Base-by-base conservation (phyloP, 2,888 invertebrate species). In the Pseudoips prasinana region DNA sequence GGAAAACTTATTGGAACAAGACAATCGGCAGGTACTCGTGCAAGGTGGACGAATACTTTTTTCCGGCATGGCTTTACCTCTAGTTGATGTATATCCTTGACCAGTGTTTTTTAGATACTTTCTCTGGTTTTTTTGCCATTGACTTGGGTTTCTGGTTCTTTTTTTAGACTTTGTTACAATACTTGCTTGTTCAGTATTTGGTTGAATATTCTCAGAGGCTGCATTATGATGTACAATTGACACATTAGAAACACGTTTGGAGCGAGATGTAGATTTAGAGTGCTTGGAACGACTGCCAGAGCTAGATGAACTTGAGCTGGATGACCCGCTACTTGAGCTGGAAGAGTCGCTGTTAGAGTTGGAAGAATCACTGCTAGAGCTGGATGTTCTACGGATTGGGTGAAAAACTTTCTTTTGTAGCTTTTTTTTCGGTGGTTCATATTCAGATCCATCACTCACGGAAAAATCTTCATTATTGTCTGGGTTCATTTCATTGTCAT, bases 41-140 rank as follows among this genome's bases (percentile, higher is more conserved):
- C 44, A 37, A 32, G 39, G 33, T 31, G 44, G 36, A 34, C 37
- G 37, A 32, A 39, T 45, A 25, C 17, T 35, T 38, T 38, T 36
- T 22, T 25, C 37, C 25, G 30, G 19, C 28, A 37, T 29, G 19
- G 22, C 11, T 42, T 42, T 38, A 28, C 34, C 34, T 42, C 25
- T 38, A 30, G 19, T 17, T 23, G 32, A 32, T 7, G 24, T 32
- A 27, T 41, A 41, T 10, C 27, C 36, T 33, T 40, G 40, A 26
- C 40, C 40, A 40, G 14, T 36, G 23, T 39, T 43, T 29, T 43
- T 39, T 35, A 39, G 35, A 24, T 19, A 17, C 24, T 43, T 38
- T 38, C 25, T 34, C 23, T 34, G 33, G 28, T 42, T 33, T 18
- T 33, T 33, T 33, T 33, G 31, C 38, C 38, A 38, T 25, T 36